These are phyloP conservation scores for Hippocampus barbouri DNA, from an alignment of 2,113 vertebrate species.

Conservation along the genomic window DNA sequence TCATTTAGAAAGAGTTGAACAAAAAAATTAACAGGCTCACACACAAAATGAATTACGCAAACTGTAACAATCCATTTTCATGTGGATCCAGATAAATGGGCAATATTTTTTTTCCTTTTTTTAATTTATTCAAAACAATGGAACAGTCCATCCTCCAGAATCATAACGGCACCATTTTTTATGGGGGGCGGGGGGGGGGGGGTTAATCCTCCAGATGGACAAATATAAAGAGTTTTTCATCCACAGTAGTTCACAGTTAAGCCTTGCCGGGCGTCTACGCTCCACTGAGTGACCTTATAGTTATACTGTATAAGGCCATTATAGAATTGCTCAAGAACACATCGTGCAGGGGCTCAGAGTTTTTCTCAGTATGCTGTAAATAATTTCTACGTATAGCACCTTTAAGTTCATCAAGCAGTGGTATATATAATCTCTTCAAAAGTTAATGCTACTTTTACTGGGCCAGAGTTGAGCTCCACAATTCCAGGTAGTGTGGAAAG, in stretches of 20 bases:
- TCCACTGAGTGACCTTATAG: neutral
- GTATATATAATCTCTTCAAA: neutral
- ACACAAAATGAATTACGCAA: neutral
- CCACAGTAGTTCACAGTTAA: neutral
- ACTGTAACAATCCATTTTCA: neutral
- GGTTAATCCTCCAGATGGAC: neutral
- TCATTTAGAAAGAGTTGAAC: no score
- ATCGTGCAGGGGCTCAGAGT: neutral
- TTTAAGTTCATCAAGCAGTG: neutral
- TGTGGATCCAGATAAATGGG: neutral
- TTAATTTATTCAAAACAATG: neutral
- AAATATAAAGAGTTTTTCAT: neutral
- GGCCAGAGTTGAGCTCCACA: slow-evolving; percentile 39
- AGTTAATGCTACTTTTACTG: slow-evolving; percentile 1
- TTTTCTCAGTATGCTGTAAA: neutral
- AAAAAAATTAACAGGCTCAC: neutral
- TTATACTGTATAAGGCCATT: neutral
- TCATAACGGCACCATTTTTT: neutral
- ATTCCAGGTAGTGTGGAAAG: slow-evolving; percentile 66
- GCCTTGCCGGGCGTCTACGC: neutral
- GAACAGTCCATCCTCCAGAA: neutral
- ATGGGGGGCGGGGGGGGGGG: no score
- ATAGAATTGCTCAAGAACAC: neutral
- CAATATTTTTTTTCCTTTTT: neutral
- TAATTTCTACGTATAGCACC: neutral